These are phyloP conservation scores for Eulemur albifrons DNA, from an alignment of 2,797 vertebrate species.

Conservation along the genomic window DNA sequence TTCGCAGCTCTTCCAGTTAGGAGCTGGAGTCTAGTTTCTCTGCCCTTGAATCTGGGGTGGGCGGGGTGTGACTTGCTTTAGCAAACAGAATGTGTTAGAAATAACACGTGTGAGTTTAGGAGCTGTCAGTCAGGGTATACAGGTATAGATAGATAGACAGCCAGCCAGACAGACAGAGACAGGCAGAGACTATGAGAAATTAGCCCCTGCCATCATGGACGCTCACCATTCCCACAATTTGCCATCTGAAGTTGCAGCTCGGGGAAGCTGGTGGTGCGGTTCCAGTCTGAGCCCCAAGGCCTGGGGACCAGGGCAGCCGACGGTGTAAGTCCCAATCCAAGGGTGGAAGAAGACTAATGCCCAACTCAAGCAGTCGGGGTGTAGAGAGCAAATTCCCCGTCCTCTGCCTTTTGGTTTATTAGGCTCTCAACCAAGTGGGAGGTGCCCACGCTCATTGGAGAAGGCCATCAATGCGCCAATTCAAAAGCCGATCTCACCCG, in stretches of 20 bases:
- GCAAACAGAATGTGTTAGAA: not conserved
- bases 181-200: not conserved
- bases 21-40: not conserved
- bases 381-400: not conserved
- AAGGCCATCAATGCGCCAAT: rapidly evolving
- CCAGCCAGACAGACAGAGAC: not conserved
- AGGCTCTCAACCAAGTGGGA: rapidly evolving
- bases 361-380: not conserved
- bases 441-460: not conserved
- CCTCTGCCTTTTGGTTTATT: not conserved
- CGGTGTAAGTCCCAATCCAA: rapidly evolving
- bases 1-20: not conserved
- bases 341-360: not conserved
- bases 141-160: no score
- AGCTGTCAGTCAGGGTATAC: no score
- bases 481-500: not conserved
- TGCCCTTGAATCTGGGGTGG: not conserved
- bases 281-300: not conserved
- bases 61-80: not conserved
- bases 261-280: rapidly evolving
- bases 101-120: not conserved
- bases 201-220: not conserved
- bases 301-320: not conserved
- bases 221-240: not conserved
- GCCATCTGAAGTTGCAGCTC: not conserved